Percentiles rank a stretch among this genome's conserved stretches.
Conservation (phyloP, 2,888 invertebrate genomes). For the Apoderus coryli region DNA sequence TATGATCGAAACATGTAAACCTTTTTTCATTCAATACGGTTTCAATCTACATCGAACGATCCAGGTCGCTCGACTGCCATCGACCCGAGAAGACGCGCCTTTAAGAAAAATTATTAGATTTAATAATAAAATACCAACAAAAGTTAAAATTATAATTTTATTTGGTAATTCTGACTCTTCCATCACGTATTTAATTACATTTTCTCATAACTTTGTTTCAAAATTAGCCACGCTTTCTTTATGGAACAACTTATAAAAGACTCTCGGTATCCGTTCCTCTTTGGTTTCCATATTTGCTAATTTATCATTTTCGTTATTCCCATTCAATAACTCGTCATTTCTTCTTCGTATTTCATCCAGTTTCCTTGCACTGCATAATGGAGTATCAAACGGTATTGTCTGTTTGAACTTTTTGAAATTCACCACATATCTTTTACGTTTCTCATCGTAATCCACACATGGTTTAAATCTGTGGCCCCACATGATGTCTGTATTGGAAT, state of each 20-base stretch:
- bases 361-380: slow-evolving; percentile 78
- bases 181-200: background rate
- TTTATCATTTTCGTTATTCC: background rate
- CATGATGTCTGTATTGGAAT: slow-evolving; percentile 60
- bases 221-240: slow-evolving; percentile 13
- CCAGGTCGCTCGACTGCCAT: too few species aligned
- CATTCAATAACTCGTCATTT: background rate
- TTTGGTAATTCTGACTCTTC: slow-evolving; percentile 2
- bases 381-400: slow-evolving; percentile 55
- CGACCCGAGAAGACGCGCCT: too few species aligned
- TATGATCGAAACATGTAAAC: too few species aligned
- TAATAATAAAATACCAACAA: background rate
- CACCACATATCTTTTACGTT: slow-evolving; percentile 41
- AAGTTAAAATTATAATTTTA: slow-evolving; percentile 6
- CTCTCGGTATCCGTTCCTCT: slow-evolving; percentile 13
- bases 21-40: too few species aligned
- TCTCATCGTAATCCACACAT: slow-evolving; percentile 38
- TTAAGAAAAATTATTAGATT: too few species aligned
- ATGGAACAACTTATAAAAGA: slow-evolving; percentile 15
- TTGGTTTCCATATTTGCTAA: background rate
- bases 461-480: slow-evolving; percentile 68
- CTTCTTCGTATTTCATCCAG: slow-evolving; percentile 44
- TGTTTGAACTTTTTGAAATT: slow-evolving; percentile 49
- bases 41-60: too few species aligned
- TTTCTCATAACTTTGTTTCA: background rate